Percentiles rank a stretch among this genome's conserved stretches.
phyloP scores from a whole-genome alignment of 2,113 vertebrate species.

The Atherinomorus stipes region DNA sequence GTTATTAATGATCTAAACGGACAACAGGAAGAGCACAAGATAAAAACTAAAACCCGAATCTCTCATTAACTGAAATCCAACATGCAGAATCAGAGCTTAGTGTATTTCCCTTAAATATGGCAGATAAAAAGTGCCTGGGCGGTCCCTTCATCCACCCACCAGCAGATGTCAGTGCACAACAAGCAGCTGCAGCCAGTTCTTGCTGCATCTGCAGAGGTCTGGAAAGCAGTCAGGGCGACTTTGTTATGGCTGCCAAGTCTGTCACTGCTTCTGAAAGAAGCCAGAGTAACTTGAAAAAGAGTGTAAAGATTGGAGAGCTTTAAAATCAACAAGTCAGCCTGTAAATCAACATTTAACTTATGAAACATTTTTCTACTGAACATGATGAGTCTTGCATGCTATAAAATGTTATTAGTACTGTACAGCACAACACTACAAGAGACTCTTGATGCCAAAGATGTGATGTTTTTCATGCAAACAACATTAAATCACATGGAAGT shows the following conservation, averaged over 20 bases:
- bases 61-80: too few relatives aligned
- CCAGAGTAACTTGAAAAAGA: slow-evolving; percentile 1
- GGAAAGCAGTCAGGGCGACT: not conserved
- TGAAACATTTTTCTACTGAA: too few relatives aligned
- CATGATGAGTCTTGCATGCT: too few relatives aligned
- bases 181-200: not conserved
- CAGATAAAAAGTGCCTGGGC: not conserved
- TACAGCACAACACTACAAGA: too few relatives aligned
- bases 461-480: too few relatives aligned
- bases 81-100: too few relatives aligned
- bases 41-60: too few relatives aligned
- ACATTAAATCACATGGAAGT: too few relatives aligned
- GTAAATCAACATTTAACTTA: slow-evolving; percentile 5
- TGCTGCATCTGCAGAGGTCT: not conserved
- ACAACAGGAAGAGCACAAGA: too few relatives aligned
- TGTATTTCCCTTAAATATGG: not conserved
- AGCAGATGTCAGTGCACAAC: slow-evolving; percentile 60
- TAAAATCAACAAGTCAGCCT: slow-evolving; percentile 7
- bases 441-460: too few relatives aligned
- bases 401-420: too few relatives aligned
- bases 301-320: not conserved
- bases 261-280: not conserved
- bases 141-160: slow-evolving; percentile 20
- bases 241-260: not conserved
- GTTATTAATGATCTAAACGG: too few relatives aligned